Conservation (phyloP, 1,140 invertebrate genomes). For the Eupristina koningsbergeri region DNA sequence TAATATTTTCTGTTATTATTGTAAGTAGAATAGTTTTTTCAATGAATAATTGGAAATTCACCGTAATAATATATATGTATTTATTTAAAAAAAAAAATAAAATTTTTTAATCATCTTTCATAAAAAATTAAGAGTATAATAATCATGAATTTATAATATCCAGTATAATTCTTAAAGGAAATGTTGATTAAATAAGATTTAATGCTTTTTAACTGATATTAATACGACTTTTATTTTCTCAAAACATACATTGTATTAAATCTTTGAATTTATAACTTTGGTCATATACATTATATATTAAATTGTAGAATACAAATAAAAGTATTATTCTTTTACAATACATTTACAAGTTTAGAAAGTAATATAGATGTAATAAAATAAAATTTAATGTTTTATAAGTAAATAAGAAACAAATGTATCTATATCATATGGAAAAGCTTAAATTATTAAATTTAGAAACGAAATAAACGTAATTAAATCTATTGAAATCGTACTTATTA, state of each 20-base stretch:
- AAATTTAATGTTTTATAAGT: not conserved
- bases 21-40: not conserved
- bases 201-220: constrained; percentile 38
- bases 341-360: not conserved
- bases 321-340: not conserved
- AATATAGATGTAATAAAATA: not conserved
- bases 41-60: constrained; percentile 11
- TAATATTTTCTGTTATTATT: not conserved
- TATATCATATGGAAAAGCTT: not conserved
- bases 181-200: constrained; percentile 41
- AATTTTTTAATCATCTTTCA: constrained; percentile 28
- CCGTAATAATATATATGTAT: not conserved
- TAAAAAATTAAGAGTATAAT: constrained; percentile 21
- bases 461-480: not conserved
- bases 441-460: not conserved
- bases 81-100: not conserved
- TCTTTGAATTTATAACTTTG: constrained; percentile 43
- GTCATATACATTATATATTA: constrained; percentile 26
- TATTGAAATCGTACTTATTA: not conserved
- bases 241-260: constrained; percentile 41
- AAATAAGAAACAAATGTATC: not conserved
- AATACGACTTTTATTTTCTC: constrained; percentile 37
- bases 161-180: constrained; percentile 4
- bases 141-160: constrained; percentile 40
- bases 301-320: constrained; percentile 34